phyloP scores from a whole-genome alignment of 2,888 invertebrate species.

The Scaptomyza tumidula region DNA sequence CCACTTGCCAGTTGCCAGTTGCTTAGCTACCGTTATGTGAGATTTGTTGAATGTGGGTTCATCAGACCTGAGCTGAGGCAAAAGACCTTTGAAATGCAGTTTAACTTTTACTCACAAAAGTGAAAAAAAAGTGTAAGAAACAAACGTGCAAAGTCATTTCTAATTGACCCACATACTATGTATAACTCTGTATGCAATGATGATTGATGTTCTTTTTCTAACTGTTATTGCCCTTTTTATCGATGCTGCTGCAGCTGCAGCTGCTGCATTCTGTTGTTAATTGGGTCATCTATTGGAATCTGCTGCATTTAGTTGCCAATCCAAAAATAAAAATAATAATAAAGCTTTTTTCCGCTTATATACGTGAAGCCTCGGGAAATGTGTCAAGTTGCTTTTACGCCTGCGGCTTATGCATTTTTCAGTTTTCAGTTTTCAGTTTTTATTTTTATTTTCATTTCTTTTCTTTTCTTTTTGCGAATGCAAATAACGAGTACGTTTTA shows the following conservation, averaged over 20 bases:
- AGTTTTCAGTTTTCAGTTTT: constrained; percentile 10
- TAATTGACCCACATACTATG: constrained; percentile 72
- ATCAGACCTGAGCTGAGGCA: constrained; percentile 30
- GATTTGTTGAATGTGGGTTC: constrained; percentile 57
- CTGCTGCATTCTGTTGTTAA: not conserved
- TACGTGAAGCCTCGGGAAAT: constrained; percentile 54
- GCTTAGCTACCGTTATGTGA: constrained; percentile 39
- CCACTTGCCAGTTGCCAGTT: constrained; percentile 15
- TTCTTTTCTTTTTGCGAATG: constrained; percentile 43
- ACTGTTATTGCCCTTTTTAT: constrained; percentile 59
- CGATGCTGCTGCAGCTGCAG: not conserved
- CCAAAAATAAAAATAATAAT: constrained; percentile 15
- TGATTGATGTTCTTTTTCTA: constrained; percentile 70
- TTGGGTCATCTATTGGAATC: constrained; percentile 6
- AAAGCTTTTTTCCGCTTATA: constrained; percentile 38
- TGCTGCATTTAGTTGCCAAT: constrained; percentile 25
- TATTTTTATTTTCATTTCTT: not conserved
- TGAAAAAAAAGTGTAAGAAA: not conserved
- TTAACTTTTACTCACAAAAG: constrained; percentile 56
- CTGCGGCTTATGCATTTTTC: constrained; percentile 41
- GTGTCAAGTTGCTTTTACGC: constrained; percentile 68
- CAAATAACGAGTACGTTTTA: constrained; percentile 68
- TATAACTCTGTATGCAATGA: constrained; percentile 27
- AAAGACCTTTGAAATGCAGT: constrained; percentile 56
- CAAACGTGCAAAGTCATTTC: constrained; percentile 74